These are phyloP conservation scores for Alligator mississippiensis DNA, from an alignment of 2,113 vertebrate genomes.

Conservation along the genomic window DNA sequence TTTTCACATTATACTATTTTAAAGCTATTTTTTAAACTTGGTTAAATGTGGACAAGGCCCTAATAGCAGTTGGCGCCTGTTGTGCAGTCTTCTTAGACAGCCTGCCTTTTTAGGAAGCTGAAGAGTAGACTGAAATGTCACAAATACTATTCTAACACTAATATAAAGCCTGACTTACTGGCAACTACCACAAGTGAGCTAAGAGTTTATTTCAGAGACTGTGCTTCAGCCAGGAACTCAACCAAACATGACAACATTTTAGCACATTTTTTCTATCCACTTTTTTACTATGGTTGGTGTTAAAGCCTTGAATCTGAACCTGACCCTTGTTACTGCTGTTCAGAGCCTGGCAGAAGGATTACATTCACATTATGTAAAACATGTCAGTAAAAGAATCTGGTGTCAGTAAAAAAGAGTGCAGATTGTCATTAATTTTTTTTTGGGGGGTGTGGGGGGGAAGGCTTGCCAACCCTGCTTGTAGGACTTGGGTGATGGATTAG, in stretches of 20 bases:
- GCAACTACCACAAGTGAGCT: neutral
- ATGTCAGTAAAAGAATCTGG: too few relatives aligned
- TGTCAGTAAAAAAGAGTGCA: too few relatives aligned
- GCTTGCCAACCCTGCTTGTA: too few relatives aligned
- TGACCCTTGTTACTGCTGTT: too few relatives aligned
- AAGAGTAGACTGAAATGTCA: constrained; percentile 5
- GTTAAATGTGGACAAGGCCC: neutral
- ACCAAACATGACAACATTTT: neutral
- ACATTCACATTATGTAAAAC: too few relatives aligned
- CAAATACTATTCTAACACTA: neutral
- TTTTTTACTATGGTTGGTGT: neutral
- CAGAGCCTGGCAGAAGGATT: too few relatives aligned
- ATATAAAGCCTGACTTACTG: neutral
- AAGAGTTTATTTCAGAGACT: constrained; percentile 12
- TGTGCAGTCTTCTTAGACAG: constrained; percentile 7
- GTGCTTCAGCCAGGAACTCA: constrained; percentile 9
- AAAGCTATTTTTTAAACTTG: neutral
- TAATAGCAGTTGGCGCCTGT: neutral
- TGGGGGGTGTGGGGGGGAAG: too few relatives aligned
- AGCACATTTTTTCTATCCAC: neutral
- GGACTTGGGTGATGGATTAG: too few relatives aligned
- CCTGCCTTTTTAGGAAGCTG: neutral
- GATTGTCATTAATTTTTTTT: too few relatives aligned
- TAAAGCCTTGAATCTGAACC: too few relatives aligned
- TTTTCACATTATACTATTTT: neutral